Percentiles rank a stretch among this genome's conserved stretches.
Conservation (phyloP, 2,888 invertebrate species). For the Lasioglossum morio region DNA sequence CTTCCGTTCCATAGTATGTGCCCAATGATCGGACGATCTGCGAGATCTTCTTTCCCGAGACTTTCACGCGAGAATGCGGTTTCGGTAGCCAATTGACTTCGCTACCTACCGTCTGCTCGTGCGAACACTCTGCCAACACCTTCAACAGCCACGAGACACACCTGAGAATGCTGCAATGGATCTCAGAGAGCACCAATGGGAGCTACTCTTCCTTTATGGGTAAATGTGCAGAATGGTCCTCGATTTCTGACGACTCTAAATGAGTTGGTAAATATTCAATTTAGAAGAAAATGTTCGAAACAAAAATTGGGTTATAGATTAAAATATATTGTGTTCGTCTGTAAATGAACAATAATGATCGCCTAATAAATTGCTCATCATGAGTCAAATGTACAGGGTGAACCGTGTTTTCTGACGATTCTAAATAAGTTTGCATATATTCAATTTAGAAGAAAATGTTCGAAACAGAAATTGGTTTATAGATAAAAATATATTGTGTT, state of each 20-base stretch:
- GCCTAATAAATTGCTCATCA: no score
- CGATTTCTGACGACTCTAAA: not conserved
- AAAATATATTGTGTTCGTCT: no score
- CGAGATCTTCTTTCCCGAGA: conserved; percentile 7
- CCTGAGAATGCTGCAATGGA: not conserved
- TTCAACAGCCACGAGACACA: not conserved
- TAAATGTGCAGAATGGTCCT: not conserved
- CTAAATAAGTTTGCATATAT: no score
- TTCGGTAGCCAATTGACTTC: conserved; percentile 4
- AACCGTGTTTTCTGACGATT: no score
- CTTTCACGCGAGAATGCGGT: not conserved
- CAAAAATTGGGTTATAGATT: no score
- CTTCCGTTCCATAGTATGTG: conserved; percentile 22
- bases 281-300: no score
- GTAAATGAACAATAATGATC: no score
- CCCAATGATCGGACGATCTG: conserved; percentile 39
- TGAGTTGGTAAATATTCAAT: no score
- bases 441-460: no score
- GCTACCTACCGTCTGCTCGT: not conserved
- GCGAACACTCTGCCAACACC: not conserved
- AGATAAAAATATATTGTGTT: no score
- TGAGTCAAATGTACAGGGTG: no score
- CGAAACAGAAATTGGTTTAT: no score
- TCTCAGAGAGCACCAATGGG: not conserved
- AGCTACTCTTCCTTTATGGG: not conserved